phyloP scores from a whole-genome alignment of 2,888 invertebrate species.

The Kuschelorhynchus macadamiae region DNA sequence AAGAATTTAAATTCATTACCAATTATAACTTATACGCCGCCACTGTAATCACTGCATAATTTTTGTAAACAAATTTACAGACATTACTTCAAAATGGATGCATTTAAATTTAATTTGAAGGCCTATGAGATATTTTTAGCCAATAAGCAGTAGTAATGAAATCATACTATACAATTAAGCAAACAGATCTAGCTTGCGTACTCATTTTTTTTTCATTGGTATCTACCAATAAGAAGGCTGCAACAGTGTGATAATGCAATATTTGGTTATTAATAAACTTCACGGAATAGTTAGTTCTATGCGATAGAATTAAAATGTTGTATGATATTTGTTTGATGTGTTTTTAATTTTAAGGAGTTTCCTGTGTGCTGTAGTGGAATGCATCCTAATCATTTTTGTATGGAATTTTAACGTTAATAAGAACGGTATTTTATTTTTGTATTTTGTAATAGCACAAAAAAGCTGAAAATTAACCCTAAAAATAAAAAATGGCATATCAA shows the following conservation, averaged over 20 bases:
- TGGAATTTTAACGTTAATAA: no score
- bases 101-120: constrained; percentile 43
- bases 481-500: no score
- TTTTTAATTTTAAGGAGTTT: no score
- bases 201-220: constrained; percentile 33
- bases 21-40: constrained; percentile 3
- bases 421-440: no score
- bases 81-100: constrained; percentile 46
- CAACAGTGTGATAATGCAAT: constrained; percentile 2
- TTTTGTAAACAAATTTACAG: constrained; percentile 31
- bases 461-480: no score
- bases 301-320: no score
- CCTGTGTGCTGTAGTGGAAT: no score
- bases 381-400: no score
- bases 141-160: constrained; percentile 27
- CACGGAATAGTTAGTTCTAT: no score
- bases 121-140: constrained; percentile 44
- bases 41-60: constrained; percentile 21
- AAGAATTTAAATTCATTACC: no score
- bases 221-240: constrained; percentile 41
- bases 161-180: constrained; percentile 21
- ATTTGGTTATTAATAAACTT: not conserved
- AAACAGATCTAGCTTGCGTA: constrained; percentile 30
- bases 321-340: no score
- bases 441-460: no score